Percentiles rank a stretch among this genome's conserved stretches.
Evolutionary conservation across 1,140 invertebrate genomes (phyloP).

Genomic region (Drosophila micromelanica): DNA sequence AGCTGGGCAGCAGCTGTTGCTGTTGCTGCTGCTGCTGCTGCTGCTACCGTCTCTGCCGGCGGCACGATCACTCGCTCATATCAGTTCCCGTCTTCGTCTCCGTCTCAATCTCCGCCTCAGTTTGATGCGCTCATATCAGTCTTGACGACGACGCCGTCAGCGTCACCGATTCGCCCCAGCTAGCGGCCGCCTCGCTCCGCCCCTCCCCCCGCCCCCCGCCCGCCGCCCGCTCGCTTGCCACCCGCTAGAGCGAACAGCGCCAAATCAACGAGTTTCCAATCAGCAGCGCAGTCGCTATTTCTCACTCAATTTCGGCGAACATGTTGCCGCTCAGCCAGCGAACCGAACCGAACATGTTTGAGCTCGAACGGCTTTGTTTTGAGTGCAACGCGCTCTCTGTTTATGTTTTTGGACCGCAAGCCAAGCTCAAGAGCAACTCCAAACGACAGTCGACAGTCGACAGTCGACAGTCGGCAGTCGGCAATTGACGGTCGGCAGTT

Average conservation of each 20-base stretch:
- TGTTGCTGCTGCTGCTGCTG: neutral
- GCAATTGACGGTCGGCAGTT: conserved; percentile 1
- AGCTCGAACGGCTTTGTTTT: conserved; percentile 40
- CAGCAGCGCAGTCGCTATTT: conserved; percentile 7
- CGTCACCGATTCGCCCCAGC: no score
- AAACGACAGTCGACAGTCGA: neutral
- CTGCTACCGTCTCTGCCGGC: conserved; percentile 20
- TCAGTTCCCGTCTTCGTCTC: conserved; percentile 12
- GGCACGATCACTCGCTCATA: conserved; percentile 16
- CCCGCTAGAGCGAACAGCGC: neutral
- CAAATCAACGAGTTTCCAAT: conserved; percentile 40
- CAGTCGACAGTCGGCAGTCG: conserved; percentile 4
- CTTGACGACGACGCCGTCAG: conserved; percentile 12
- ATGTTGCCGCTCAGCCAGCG: conserved; percentile 6
- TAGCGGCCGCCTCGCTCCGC: neutral
- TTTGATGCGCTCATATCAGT: conserved; percentile 48
- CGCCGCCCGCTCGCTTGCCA: no score
- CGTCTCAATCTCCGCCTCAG: conserved; percentile 1
- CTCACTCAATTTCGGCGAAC: conserved; percentile 39
- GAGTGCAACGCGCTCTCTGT: conserved; percentile 45
- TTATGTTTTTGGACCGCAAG: conserved; percentile 37
- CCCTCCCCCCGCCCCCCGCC: neutral
- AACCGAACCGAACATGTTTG: conserved; percentile 38
- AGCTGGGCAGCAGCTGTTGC: conserved; percentile 27
- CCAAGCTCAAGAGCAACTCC: conserved; percentile 40